Evolutionary conservation across 2,888 invertebrate species (phyloP).

Genomic region (Malachius bipustulatus): DNA sequence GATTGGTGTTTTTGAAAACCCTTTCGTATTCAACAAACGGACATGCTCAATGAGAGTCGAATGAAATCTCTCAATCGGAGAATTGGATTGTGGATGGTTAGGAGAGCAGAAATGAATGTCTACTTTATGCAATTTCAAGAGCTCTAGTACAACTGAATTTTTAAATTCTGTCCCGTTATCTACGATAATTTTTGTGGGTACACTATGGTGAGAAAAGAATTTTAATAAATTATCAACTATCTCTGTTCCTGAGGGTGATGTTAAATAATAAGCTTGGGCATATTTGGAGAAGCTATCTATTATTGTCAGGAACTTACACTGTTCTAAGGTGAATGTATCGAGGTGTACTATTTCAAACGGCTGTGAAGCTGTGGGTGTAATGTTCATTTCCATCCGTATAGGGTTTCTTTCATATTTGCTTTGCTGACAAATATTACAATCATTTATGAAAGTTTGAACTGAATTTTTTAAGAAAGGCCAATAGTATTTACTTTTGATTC

Average conservation of each 20-base stretch:
- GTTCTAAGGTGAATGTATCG: background rate
- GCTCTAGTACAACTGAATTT: background rate
- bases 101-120: no score
- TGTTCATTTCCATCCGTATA: background rate
- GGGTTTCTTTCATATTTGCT: conserved; percentile 1
- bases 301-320: background rate
- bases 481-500: no score
- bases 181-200: background rate
- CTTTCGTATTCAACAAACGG: no score
- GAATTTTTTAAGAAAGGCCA: no score
- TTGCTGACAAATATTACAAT: background rate
- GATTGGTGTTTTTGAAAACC: no score
- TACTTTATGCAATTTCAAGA: background rate
- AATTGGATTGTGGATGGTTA: no score
- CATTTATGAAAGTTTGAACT: no score
- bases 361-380: background rate
- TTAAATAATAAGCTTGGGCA: background rate
- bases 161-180: background rate
- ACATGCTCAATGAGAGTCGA: no score
- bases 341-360: conserved; percentile 2
- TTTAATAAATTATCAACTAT: no score
- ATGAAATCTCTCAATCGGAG: no score
- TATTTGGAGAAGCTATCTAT: background rate
- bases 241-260: no score
- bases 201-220: background rate